Evolutionary conservation across 1,140 invertebrate genomes (phyloP), one percentile per base, ranked within the genome.

Genomic region (Caenorhabditis brenneri): DNA sequence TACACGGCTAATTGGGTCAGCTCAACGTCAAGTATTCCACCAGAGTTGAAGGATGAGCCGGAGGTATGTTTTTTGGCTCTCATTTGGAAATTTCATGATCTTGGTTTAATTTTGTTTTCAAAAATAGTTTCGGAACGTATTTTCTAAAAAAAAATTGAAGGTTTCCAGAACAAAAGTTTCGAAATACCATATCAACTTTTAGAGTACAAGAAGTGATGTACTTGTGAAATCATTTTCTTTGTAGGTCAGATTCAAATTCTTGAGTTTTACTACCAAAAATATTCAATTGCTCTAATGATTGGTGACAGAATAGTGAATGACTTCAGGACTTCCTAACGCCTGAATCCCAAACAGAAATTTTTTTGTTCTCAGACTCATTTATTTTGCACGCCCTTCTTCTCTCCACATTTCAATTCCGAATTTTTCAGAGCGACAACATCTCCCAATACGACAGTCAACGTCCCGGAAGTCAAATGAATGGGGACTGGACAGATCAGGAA

Each of bases 31-130:
- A 74, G 65, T n/a, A 74, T 74, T 24, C 65, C 65, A 42, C 65
- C 65, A 22, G 65, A 74, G n/a, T 42, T 74, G 65, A 74, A 74
- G n/a, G 65, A 74, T 27, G 36, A 74, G 29, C 65, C 65, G n/a
- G 65, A 74, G 58, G 65, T 74, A 42, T 24, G 31, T 36, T 19
- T 0, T 9, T 9, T 65, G 5, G n/a, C n/a, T n/a, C n/a, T n/a
- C n/a, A n/a, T n/a, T n/a, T n/a, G n/a, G n/a, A n/a, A n/a, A n/a
- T n/a, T n/a, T n/a, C n/a, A n/a, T n/a, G n/a, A n/a, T n/a, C n/a
- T n/a, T n/a, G n/a, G n/a, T n/a, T n/a, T n/a, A n/a, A n/a, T n/a
- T n/a, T n/a, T n/a, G n/a, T n/a, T n/a, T n/a, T n/a, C n/a, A n/a
- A n/a, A n/a, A n/a, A n/a, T n/a, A n/a, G n/a, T n/a, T n/a, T n/a